phyloP scores from a whole-genome alignment of 2,113 vertebrate genomes.

The Thamnaconus septentrionalis region DNA sequence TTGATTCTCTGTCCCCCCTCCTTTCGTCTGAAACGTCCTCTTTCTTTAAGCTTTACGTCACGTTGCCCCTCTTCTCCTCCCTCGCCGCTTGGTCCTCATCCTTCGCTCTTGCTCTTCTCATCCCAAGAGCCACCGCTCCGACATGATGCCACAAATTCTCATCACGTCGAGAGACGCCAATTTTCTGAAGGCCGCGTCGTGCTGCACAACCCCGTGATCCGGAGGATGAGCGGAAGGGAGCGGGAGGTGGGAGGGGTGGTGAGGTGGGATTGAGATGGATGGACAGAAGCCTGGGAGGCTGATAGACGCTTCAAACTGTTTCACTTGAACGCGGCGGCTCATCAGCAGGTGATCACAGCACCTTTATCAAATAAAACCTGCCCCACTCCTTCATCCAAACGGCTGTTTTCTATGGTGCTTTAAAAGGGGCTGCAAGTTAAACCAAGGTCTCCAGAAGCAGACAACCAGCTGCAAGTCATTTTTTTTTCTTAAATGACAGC shows the following conservation, averaged over 20 bases:
- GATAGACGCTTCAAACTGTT: too few species aligned
- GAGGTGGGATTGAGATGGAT: conserved; percentile 31
- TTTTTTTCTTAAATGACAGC: too few species aligned
- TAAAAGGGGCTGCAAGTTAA: too few species aligned
- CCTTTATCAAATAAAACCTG: too few species aligned
- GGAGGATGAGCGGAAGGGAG: conserved; percentile 28
- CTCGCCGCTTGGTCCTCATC: conserved; percentile 43
- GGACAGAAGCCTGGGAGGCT: conserved; percentile 23
- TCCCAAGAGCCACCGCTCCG: background rate
- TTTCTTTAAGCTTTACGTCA: conserved; percentile 40
- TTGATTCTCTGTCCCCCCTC: conserved; percentile 1
- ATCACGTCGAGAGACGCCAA: conserved; percentile 64
- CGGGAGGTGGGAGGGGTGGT: too few species aligned
- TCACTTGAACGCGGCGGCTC: too few species aligned
- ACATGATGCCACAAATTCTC: conserved; percentile 65
- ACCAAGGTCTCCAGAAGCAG: too few species aligned
- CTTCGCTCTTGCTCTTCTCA: too few species aligned
- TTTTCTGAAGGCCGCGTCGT: conserved; percentile 57
- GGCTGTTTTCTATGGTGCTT: too few species aligned
- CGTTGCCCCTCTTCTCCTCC: conserved; percentile 24
- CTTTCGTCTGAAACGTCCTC: conserved; percentile 4
- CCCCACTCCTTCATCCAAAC: too few species aligned
- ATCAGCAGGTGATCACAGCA: too few species aligned
- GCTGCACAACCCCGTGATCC: conserved; percentile 44
- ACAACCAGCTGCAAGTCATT: too few species aligned